Conservation (phyloP, 2,797 vertebrate genomes). For the Falco naumanni region DNA sequence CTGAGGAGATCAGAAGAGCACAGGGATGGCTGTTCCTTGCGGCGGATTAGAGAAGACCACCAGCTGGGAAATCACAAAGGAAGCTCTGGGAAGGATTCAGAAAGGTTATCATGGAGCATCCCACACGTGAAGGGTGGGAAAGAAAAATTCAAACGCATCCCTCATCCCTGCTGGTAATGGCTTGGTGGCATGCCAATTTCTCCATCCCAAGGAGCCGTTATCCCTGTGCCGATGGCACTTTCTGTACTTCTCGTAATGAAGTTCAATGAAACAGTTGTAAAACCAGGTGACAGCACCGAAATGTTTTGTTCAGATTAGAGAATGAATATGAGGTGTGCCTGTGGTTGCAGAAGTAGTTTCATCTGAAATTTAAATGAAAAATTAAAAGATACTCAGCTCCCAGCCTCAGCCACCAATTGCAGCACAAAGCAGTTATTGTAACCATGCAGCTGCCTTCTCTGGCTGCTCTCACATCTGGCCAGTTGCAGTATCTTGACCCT, state of each 20-base stretch:
- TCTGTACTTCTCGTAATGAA: neutral
- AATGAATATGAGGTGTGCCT: neutral
- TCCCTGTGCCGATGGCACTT: neutral
- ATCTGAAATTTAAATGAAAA: neutral
- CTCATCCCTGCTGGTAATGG: neutral
- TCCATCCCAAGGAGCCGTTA: neutral
- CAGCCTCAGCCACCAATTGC: neutral
- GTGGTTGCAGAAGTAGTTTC: neutral
- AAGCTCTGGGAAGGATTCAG: neutral
- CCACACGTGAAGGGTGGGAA: neutral
- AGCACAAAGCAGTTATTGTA: slow-evolving; percentile 18
- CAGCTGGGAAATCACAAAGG: neutral
- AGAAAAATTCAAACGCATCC: neutral
- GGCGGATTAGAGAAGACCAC: neutral
- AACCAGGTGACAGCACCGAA: neutral
- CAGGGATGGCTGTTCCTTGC: accelerated
- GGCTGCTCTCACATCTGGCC: neutral
- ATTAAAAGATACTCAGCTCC: neutral
- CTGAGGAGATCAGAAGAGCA: neutral
- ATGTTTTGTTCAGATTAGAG: neutral
- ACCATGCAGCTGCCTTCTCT: neutral
- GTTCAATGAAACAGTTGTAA: neutral
- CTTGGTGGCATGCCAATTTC: accelerated
- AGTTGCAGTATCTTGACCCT: neutral
- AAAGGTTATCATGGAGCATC: neutral